Evolutionary conservation across 2,888 invertebrate species (phyloP).

Genomic region (Conchocele bisecta): DNA sequence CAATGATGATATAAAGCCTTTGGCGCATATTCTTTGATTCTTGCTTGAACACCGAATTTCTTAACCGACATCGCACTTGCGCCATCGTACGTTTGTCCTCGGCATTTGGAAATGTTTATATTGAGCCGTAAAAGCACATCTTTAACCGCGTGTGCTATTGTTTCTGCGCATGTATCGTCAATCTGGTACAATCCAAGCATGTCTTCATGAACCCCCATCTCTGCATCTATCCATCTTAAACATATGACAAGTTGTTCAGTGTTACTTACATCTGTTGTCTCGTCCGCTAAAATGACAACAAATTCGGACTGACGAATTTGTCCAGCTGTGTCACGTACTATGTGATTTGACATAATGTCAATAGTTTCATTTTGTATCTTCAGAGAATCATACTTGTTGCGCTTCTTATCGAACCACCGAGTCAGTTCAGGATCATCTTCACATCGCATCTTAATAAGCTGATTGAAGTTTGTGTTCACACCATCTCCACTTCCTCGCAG

Average conservation of each 20-base stretch:
- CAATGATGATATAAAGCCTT: constrained; percentile 37
- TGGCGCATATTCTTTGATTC: constrained; percentile 18
- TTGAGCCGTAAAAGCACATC: constrained; percentile 32
- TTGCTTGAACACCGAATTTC: constrained; percentile 18
- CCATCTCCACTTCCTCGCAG: constrained; percentile 25
- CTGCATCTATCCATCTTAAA: constrained; percentile 41
- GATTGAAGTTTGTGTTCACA: constrained; percentile 32
- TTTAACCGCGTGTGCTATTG: constrained; percentile 21
- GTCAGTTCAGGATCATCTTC: constrained; percentile 24
- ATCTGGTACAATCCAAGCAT: constrained; percentile 45
- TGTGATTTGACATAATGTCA: constrained; percentile 33
- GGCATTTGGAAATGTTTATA: constrained; percentile 26
- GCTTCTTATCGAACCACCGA: constrained; percentile 39
- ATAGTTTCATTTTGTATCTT: constrained; percentile 55
- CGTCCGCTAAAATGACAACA: constrained; percentile 36
- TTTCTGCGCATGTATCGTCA: constrained; percentile 16
- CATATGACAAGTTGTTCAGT: constrained; percentile 49
- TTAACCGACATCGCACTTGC: constrained; percentile 26
- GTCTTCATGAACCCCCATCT: constrained; percentile 42
- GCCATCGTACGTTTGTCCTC: constrained; percentile 43
- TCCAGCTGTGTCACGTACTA: constrained; percentile 27
- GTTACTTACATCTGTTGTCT: constrained; percentile 47
- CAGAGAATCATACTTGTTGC: constrained; percentile 32
- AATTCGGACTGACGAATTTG: constrained; percentile 4
- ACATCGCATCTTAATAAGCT: constrained; percentile 33